Base-by-base conservation (phyloP, 2,113 vertebrate species). In the Sturnus vulgaris region DNA sequence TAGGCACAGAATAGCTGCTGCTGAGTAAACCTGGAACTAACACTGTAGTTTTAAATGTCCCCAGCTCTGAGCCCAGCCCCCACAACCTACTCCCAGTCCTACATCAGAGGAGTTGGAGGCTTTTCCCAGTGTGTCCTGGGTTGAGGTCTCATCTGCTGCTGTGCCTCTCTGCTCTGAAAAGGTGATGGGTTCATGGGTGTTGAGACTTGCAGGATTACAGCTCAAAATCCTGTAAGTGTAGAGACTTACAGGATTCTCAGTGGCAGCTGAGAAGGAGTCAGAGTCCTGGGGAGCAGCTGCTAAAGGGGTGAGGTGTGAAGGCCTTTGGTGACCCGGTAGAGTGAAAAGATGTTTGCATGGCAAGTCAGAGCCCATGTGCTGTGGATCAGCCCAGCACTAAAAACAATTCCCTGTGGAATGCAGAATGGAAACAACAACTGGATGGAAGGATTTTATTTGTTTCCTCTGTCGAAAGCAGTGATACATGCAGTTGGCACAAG, bases 401-500 rank as follows among this genome's bases (percentile, higher is more conserved):
- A 76, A 75, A 59, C 12, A 56, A 56, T 20, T 15, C 6, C 64
- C 42, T 3, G 0, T 23, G 44, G 60, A 69, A 68, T 35, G 60
- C 79, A 90, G 81, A 83, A 93, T 12, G 28, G 52, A 53, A 65
- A 66, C 66, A 82, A 52, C 76, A 61, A 31, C n/a, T 83, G 12
- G 6, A 10, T 86, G 42, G 56, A 66, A 91, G 0, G 5, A 56
- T 37, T 97, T 97, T 97, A 97, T 96, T 97, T 79, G 57, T 79
- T 92, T 95, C 50, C 40, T 86, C 85, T 79, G 75, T 91, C 57
- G 76, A 80, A 88, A 78, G 72, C 83, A 82, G 75, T 46, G 84
- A 71, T 77, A 96, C 88, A 96, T 88, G 92, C 90, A 95, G 56
- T 88, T 94, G 94, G 93, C 86, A 92, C 82, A 90, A 80, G 76